Base-by-base conservation (phyloP, 2,888 invertebrate genomes). In the Tachina fera region DNA sequence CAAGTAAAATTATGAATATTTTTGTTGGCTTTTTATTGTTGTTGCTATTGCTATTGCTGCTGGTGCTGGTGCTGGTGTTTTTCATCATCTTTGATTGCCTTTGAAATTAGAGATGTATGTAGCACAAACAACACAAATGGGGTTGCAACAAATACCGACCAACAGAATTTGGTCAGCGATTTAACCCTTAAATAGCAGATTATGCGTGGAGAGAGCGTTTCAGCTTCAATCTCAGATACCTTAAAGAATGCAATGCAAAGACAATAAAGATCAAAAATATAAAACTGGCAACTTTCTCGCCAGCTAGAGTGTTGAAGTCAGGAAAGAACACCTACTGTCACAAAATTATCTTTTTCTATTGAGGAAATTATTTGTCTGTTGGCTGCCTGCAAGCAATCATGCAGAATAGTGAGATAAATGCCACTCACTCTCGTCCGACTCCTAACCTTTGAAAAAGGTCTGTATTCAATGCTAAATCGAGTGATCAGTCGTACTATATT, bases 1-100 rank as follows among this genome's bases (percentile, higher is more conserved):
- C 86, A 86, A 85, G 78, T 86, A 72, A 79, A 87, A 87, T 87
- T 84, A 87, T 82, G 86, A 86, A 83, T 86, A 83, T 63, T 83
- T 77, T 65, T 65, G 70, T 51, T 71, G 10, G 22, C 14, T 74
- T 56, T 63, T 79, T 72, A 22, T 65, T 65, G 63, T 63, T 63
- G 70, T 14, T 75, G 63, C 22, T 51, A 22, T 39, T 61, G 60
- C 39, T 75, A 16, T 5, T 76, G 31, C n/a, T 71, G 56, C 10
- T 72, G 72, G n/a, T 81, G 67, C 45, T 81, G 70, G 31, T 72
- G 72, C 19, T 81, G 67, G 51, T 81, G 70, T 76, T 76, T 63
- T 63, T 63, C 82, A 75, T 70, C 45, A 72, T 65, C n/a, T 65
- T 68, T 60, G 19, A 39, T 39, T 81, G 53, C 61, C 47, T 75